Evolutionary conservation across 2,113 vertebrate species (phyloP).

Genomic region (Centropristis striata): DNA sequence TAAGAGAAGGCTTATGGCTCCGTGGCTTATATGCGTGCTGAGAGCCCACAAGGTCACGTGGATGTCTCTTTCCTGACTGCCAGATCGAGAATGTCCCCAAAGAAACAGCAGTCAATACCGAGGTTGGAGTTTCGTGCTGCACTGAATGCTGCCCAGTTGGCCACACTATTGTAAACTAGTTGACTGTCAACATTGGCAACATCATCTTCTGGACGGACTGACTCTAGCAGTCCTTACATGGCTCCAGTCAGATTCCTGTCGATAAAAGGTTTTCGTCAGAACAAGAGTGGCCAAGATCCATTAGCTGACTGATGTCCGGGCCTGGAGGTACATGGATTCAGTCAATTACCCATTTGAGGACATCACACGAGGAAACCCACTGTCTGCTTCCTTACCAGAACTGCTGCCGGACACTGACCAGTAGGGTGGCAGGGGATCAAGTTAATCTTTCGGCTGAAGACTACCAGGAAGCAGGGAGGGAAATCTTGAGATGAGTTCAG

Average conservation of each 20-base stretch:
- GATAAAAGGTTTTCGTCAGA: neutral
- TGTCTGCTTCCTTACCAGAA: neutral
- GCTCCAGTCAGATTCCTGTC: slow-evolving; percentile 24
- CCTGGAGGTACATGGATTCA: neutral
- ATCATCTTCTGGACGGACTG: slow-evolving; percentile 17
- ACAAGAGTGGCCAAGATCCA: slow-evolving; percentile 27
- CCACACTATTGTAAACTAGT: neutral
- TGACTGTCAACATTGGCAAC: neutral
- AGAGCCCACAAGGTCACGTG: neutral
- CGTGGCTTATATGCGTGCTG: neutral
- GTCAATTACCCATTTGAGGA: slow-evolving; percentile 37
- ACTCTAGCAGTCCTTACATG: slow-evolving; percentile 12
- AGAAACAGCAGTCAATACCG: neutral
- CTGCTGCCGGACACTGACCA: neutral
- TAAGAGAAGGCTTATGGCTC: neutral
- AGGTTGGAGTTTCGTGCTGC: slow-evolving; percentile 36
- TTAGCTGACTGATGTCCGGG: neutral
- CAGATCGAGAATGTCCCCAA: neutral
- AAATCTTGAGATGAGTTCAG: neutral
- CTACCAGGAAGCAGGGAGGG: neutral
- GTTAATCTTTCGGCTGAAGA: neutral
- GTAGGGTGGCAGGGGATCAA: neutral
- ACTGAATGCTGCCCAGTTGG: slow-evolving; percentile 28
- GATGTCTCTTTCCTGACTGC: neutral
- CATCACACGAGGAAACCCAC: slow-evolving; percentile 15